Evolutionary conservation across 1,140 invertebrate genomes (phyloP).

Genomic region (Mizuhopecten yessoensis): DNA sequence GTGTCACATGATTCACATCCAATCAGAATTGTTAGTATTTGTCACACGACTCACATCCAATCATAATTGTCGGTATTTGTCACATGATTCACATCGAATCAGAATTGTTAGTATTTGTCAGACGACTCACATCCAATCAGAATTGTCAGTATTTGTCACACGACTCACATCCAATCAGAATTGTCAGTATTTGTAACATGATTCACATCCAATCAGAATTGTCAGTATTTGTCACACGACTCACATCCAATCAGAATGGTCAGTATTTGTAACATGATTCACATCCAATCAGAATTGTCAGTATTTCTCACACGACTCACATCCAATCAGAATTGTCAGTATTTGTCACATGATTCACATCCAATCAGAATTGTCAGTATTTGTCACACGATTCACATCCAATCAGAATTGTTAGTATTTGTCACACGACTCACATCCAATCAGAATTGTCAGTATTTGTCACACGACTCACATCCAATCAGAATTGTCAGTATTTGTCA

Average conservation of each 20-base stretch:
- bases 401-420: not conserved
- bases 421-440: not conserved
- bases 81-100: not conserved
- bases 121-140: too few relatives aligned
- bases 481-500: not conserved
- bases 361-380: not conserved
- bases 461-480: not conserved
- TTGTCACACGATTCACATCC: slow-evolving; percentile 12
- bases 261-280: not conserved
- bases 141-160: not conserved
- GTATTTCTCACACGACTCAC: not conserved
- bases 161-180: not conserved
- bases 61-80: not conserved
- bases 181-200: not conserved
- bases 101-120: not conserved
- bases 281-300: not conserved
- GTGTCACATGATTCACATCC: not conserved
- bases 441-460: not conserved
- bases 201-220: not conserved
- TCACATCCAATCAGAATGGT: not conserved
- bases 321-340: not conserved
- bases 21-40: not conserved
- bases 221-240: not conserved
- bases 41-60: not conserved
- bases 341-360: not conserved